phyloP scores from a whole-genome alignment of 2,113 vertebrate genomes.

The Embiotoca jacksoni region DNA sequence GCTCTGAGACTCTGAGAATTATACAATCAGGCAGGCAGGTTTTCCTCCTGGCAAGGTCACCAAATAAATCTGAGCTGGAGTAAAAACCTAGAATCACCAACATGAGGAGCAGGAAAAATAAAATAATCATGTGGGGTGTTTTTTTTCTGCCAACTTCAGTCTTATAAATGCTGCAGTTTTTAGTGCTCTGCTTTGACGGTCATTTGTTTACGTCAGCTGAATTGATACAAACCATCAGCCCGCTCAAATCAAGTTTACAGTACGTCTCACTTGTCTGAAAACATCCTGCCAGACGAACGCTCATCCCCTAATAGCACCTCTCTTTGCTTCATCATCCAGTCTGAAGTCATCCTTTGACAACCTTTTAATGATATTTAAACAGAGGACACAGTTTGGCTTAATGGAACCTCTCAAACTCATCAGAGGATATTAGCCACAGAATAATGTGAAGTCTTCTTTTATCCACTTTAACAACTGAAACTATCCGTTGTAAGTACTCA shows the following conservation, averaged over 20 bases:
- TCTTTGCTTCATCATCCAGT: slow-evolving; percentile 15
- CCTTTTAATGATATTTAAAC: slow-evolving; percentile 27
- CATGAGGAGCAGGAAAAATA: slow-evolving; percentile 8
- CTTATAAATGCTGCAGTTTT: background rate
- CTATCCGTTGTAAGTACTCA: background rate
- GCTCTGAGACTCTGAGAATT: slow-evolving; percentile 17
- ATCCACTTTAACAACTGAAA: slow-evolving; percentile 6
- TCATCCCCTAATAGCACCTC: slow-evolving; percentile 5
- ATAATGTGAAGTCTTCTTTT: background rate
- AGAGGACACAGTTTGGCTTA: slow-evolving; percentile 11
- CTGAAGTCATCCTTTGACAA: background rate
- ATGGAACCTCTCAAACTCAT: slow-evolving; percentile 26
- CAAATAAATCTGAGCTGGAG: slow-evolving; percentile 38
- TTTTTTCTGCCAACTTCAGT: background rate
- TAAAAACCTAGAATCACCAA: slow-evolving; percentile 34
- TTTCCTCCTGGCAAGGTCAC: slow-evolving; percentile 45
- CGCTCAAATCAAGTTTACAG: slow-evolving; percentile 24
- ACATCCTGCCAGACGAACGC: background rate
- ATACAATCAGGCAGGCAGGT: slow-evolving; percentile 41
- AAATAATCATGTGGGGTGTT: background rate
- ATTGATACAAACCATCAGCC: slow-evolving; percentile 24
- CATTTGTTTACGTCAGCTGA: slow-evolving; percentile 33
- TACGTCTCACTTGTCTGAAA: slow-evolving; percentile 17
- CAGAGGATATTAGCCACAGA: slow-evolving; percentile 17
- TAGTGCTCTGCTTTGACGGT: slow-evolving; percentile 17